These are phyloP conservation scores for Sericinus montela DNA, from an alignment of 2,888 invertebrate species.

Conservation along the genomic window DNA sequence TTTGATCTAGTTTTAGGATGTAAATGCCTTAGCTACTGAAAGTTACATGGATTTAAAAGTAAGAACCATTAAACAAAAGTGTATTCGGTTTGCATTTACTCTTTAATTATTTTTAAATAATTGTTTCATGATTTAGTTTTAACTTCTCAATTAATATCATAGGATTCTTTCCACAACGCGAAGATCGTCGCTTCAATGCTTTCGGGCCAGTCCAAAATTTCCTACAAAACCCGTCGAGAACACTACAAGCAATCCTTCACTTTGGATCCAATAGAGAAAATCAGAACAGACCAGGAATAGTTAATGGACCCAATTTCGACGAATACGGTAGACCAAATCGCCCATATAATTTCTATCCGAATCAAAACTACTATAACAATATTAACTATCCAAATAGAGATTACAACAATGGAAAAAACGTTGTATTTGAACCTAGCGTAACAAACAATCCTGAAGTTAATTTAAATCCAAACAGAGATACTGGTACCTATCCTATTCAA, in stretches of 20 bases:
- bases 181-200: slow-evolving; percentile 33
- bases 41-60: too few species aligned
- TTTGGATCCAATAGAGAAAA: slow-evolving; percentile 23
- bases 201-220: slow-evolving; percentile 28
- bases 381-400: slow-evolving; percentile 26
- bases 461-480: slow-evolving; percentile 2
- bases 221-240: slow-evolving; percentile 31
- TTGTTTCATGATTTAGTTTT: too few species aligned
- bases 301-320: slow-evolving; percentile 20
- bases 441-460: slow-evolving; percentile 14
- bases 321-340: slow-evolving; percentile 25
- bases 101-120: too few species aligned
- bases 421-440: slow-evolving; percentile 12
- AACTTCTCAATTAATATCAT: slow-evolving; percentile 13
- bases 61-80: too few species aligned
- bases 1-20: too few species aligned
- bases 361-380: slow-evolving; percentile 25
- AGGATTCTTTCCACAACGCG: slow-evolving; percentile 48
- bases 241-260: slow-evolving; percentile 33
- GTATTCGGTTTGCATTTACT: too few species aligned
- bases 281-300: slow-evolving; percentile 25
- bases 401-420: slow-evolving; percentile 20
- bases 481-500: slow-evolving; percentile 8
- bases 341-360: slow-evolving; percentile 18
- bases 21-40: too few species aligned